Evolutionary conservation across 2,888 invertebrate species (phyloP), one percentile per base, ranked within the genome.

Genomic region (Thyatira batis): DNA sequence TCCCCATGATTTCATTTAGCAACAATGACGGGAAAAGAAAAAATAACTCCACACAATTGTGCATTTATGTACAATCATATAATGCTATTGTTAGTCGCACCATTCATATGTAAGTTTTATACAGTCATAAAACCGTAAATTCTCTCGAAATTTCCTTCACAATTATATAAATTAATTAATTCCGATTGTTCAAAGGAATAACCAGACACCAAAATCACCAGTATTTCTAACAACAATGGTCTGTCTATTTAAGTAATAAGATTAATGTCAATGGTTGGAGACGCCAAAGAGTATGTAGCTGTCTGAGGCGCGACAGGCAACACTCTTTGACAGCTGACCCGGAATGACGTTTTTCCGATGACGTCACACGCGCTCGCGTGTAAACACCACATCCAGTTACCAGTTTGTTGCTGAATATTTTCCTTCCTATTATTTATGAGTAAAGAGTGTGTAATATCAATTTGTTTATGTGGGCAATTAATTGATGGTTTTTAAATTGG

Each of bases 271-370:
- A 39, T 39, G 17, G 39, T 2, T 39, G 39, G 8, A 39, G 39
- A 39, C 39, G 39, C 39, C 39, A 39, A 39, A 17, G 39, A 39
- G 39, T 39, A 39, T 39, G 33, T 39, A 39, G 33, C 33, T 39
- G 39, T 39, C 39, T 39, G 39, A 39, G 8, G 13, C 39, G 45
- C 49, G 20, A n/a, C n/a, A n/a, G n/a, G n/a, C 13, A 17, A 39
- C 39, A 39, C 39, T 33, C 60, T 58, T 60, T 61, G 60, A 61
- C 54, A 55, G 52, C 20, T 53, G 60, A 61, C 52, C 52, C 33
- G 55, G 57, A 61, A 61, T 58, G 60, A 58, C 54, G 23, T 9
- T 27, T 27, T 51, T 30, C 20, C 9, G 25, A 50, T 52, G 33
- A 33, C 39, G 39, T 17, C 39, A 39, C 17, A 13, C 17, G 39